Evolutionary conservation across 2,888 invertebrate species (phyloP), one percentile per base, ranked within the genome.

Genomic region (Rhodophaea formosa): DNA sequence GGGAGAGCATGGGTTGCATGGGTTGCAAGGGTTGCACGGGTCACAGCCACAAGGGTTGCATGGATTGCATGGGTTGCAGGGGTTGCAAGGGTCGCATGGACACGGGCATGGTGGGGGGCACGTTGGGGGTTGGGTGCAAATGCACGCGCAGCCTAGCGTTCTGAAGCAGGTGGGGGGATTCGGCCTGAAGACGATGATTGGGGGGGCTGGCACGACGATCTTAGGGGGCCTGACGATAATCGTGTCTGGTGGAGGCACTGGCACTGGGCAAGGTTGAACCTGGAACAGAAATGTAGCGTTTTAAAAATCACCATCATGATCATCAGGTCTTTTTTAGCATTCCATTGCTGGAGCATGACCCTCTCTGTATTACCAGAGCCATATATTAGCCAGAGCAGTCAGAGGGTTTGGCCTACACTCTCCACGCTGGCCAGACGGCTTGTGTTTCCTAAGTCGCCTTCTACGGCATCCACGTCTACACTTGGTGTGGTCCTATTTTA

Each of bases 151-250:
- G 0, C 86, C 86, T 0, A 70, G 39, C 0, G 82, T 81, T 14
- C 78, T 74, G 71, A 80, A 82, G 62, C 49, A 14, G 1, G 73
- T 65, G 0, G 81, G 80, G 0, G 81, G 76, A 62, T 82, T 77
- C 0, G 88, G 82, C 17, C 69, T 72, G 80, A 86, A 88, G 66
- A 74, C 75, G 59, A 88, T 77, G 35, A 77, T 79, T 0, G 88
- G 88, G 0, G 86, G 75, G 0, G 77, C 71, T 0, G 85, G 83
- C 0, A 88, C 79, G 7, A 72, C 39, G 60, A 88, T 82, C 68
- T 66, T 80, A 1, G 87, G 81, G 0, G 88, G 87, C 1, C 63
- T 69, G 7, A 88, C 72, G 5, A 85, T 58, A 1, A 88, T 68
- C 0, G 73, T 16, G 0, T 62, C 68, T 0, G 85, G 82, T 0